A percentile compares a stretch with the other conserved stretches of the same genome.
phyloP scores from a whole-genome alignment of 92 coral and sea anemone species.

The Pocillopora grandis region DNA sequence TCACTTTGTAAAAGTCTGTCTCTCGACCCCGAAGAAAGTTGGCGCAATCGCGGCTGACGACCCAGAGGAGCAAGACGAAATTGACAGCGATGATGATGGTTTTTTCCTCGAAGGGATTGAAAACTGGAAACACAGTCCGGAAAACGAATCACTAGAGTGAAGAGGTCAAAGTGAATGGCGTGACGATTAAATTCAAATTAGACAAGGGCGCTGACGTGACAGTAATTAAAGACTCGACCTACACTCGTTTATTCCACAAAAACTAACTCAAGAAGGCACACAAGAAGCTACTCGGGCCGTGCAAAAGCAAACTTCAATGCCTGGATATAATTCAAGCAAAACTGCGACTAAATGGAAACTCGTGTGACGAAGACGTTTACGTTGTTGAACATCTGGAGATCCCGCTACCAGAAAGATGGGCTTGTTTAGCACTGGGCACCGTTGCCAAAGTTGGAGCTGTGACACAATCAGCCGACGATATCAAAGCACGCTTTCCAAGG shows the following conservation, averaged over 20 bases:
- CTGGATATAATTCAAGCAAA: conserved; percentile 19
- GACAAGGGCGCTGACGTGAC: conserved; percentile 27
- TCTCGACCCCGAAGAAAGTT: conserved; percentile 14
- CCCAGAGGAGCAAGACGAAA: conserved; percentile 13
- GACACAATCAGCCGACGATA: conserved; percentile 34
- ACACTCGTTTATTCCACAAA: conserved; percentile 14
- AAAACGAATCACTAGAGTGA: conserved; percentile 23
- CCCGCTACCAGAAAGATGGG: conserved; percentile 47
- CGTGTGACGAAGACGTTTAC: conserved; percentile 26
- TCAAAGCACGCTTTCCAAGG: conserved; percentile 35
- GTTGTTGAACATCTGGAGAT: conserved; percentile 28
- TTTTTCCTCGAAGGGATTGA: conserved; percentile 20
- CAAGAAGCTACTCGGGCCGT: conserved; percentile 14
- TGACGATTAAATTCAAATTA: conserved; percentile 21
- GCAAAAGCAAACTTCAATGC: conserved; percentile 17
- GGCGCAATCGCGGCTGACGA: conserved; percentile 17
- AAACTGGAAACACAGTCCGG: conserved; percentile 6
- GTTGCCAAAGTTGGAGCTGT: conserved; percentile 43
- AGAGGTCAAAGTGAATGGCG: conserved; percentile 22
- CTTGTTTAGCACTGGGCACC: conserved; percentile 48
- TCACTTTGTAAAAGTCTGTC: conserved; percentile 28
- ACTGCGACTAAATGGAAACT: conserved; percentile 12
- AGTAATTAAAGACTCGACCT: conserved; percentile 16
- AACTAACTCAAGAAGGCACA: background rate
- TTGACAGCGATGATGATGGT: conserved; percentile 23